Percentiles rank a stretch among this genome's conserved stretches.
These are phyloP conservation scores for Lasioglossum lativentre DNA, from an alignment of 2,888 invertebrate species.

Conservation along the genomic window DNA sequence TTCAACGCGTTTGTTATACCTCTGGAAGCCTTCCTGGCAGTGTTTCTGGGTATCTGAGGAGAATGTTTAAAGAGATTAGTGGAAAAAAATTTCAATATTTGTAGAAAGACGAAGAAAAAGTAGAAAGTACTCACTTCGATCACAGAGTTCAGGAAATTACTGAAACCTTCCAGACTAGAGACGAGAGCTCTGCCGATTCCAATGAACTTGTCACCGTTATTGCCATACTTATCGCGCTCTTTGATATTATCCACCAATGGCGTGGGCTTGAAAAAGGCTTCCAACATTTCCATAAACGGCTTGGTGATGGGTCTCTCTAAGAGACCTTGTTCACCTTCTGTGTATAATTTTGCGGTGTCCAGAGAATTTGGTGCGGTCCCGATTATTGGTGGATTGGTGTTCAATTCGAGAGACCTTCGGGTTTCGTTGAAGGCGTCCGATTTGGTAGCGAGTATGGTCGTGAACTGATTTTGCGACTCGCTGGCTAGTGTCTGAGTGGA, in stretches of 20 bases:
- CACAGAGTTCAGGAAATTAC: slow-evolving; percentile 88
- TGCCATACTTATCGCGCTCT: slow-evolving; percentile 93
- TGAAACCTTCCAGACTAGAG: slow-evolving; percentile 89
- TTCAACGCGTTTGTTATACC: slow-evolving; percentile 86
- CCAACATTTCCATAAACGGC: slow-evolving; percentile 69
- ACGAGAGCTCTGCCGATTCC: slow-evolving; percentile 88
- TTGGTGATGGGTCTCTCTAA: slow-evolving; percentile 73
- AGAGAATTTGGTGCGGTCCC: slow-evolving; percentile 64
- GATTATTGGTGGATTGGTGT: slow-evolving; percentile 48
- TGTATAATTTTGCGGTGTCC: slow-evolving; percentile 77
- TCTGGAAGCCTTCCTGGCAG: slow-evolving; percentile 85
- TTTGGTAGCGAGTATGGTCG: slow-evolving; percentile 71
- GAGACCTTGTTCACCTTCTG: slow-evolving; percentile 72
- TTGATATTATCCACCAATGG: slow-evolving; percentile 91
- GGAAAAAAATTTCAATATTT: not conserved
- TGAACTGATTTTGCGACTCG: slow-evolving; percentile 75
- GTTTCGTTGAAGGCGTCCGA: slow-evolving; percentile 61
- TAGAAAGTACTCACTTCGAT: slow-evolving; percentile 86
- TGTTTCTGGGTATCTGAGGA: slow-evolving; percentile 86
- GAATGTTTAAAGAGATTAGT: not conserved
- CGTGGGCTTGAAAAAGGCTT: slow-evolving; percentile 85
- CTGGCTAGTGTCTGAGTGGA: slow-evolving; percentile 73
- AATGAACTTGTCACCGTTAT: slow-evolving; percentile 89
- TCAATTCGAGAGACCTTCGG: slow-evolving; percentile 35
- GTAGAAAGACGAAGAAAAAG: not conserved